Base-by-base conservation (phyloP, 2,888 invertebrate genomes). In the Pseudoips prasinana region DNA sequence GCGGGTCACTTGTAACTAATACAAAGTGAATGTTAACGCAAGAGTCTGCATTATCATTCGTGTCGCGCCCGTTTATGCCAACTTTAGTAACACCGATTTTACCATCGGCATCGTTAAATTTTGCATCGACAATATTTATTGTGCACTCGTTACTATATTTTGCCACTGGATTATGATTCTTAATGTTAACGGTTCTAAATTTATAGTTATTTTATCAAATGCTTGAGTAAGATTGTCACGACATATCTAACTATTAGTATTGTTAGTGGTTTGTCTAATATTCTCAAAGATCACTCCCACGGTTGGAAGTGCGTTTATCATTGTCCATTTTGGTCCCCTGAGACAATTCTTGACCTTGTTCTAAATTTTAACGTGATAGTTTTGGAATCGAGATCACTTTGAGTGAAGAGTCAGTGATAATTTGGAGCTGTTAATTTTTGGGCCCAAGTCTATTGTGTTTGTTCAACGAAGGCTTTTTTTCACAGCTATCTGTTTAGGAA, bases 261-360 rank as follows among this genome's bases (percentile, higher is more conserved):
- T 57, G 57, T 61, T 63, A 25, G 52, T 58, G 62, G 61, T 67
- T 57, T 46, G 72, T 65, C 53, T 66, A 61, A 59, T 54, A 58
- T 70, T 74, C 73, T 66, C 68, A 78, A 79, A 77, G 73, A 70
- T 69, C 57, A 69, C 70, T 87, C 87, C 71, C 87, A 86, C 83
- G 80, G 69, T 73, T 66, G 60, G 55, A 61, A 69, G 72, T 74
- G 69, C 69, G 72, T 68, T 58, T 57, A 57, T 73, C 61, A 83
- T 85, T 85, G 83, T 87, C 75, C 72, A 61, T 57, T 64, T 14
- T 47, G 61, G 67, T 69, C 64, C 63, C 68, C 71, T 80, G 77
- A 79, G 77, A 83, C 75, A 75, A 71, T 80, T 77, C 73, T 76
- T 82, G 79, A 79, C 84, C 85, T 79, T 81, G 84, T 83, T 85